Evolutionary conservation across 2,888 invertebrate species (phyloP).

Genomic region (Eledone cirrhosa): DNA sequence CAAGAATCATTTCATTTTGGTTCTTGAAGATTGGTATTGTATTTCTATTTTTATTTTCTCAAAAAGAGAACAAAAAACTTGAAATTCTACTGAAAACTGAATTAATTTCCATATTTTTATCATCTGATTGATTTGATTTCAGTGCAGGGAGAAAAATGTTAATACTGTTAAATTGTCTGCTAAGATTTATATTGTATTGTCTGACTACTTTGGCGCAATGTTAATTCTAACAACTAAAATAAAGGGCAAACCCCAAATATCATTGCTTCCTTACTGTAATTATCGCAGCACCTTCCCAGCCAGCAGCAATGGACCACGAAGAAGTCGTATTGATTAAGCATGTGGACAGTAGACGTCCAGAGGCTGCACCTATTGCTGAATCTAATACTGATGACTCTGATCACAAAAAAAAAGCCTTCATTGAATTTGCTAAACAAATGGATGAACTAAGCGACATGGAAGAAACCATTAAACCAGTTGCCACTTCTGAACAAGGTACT

Average conservation of each 20-base stretch:
- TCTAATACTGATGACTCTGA: neutral
- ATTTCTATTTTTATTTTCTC: too few relatives aligned
- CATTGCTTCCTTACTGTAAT: slow-evolving; percentile 24
- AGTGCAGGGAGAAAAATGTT: too few relatives aligned
- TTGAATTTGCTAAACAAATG: slow-evolving; percentile 54
- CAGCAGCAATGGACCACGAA: neutral
- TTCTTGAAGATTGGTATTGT: too few relatives aligned
- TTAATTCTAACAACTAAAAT: neutral
- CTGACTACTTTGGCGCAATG: too few relatives aligned
- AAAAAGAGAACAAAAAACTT: too few relatives aligned
- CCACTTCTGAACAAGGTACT: slow-evolving; percentile 28
- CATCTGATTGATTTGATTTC: too few relatives aligned
- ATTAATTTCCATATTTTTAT: too few relatives aligned
- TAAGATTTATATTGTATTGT: too few relatives aligned
- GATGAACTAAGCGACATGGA: slow-evolving; percentile 42
- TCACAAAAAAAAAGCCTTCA: slow-evolving; percentile 57
- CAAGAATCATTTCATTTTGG: too few relatives aligned
- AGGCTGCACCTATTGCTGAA: slow-evolving; percentile 33
- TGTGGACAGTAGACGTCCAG: slow-evolving; percentile 51
- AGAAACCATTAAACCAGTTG: slow-evolving; percentile 32
- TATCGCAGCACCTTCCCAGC: slow-evolving; percentile 11
- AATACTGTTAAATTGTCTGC: too few relatives aligned
- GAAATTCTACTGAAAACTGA: too few relatives aligned
- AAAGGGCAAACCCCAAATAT: neutral
- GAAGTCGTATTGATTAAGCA: slow-evolving; percentile 42